These are phyloP conservation scores for Nylanderia fulva DNA, from an alignment of 1,140 invertebrate genomes.

Conservation along the genomic window DNA sequence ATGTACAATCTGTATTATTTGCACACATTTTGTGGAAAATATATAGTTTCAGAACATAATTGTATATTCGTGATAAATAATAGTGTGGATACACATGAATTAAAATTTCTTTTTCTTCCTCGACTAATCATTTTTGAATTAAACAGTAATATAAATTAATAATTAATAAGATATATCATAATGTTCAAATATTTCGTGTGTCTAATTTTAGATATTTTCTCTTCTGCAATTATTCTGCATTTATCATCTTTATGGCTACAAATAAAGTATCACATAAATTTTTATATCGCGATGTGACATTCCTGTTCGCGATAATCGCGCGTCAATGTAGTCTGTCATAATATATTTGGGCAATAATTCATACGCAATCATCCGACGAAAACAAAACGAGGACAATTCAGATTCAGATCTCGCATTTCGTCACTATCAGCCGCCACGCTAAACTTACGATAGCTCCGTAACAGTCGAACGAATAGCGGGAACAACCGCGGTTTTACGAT, in stretches of 20 bases:
- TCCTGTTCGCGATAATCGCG: not conserved
- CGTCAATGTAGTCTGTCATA: too few relatives aligned
- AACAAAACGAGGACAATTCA: not conserved
- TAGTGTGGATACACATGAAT: too few relatives aligned
- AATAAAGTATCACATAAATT: not conserved
- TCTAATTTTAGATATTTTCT: not conserved
- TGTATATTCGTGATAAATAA: too few relatives aligned
- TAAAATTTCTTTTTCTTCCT: slow-evolving; percentile 42
- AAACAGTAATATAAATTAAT: not conserved
- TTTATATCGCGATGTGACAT: not conserved
- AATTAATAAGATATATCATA: not conserved
- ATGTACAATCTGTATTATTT: slow-evolving; percentile 19
- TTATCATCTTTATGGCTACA: not conserved
- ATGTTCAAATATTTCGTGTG: not conserved
- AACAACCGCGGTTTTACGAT: slow-evolving; percentile 23
- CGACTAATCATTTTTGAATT: not conserved
- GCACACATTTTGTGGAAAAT: not conserved
- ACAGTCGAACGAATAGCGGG: not conserved
- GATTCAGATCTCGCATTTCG: slow-evolving; percentile 30
- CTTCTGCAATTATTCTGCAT: not conserved
- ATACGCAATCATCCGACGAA: not conserved
- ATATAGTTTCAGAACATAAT: slow-evolving; percentile 15
- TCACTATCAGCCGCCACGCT: slow-evolving; percentile 23
- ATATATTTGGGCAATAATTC: not conserved
- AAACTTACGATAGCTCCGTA: not conserved